These are phyloP conservation scores for Pterocles burchelli DNA, from an alignment of 2,113 vertebrate species.

Conservation along the genomic window DNA sequence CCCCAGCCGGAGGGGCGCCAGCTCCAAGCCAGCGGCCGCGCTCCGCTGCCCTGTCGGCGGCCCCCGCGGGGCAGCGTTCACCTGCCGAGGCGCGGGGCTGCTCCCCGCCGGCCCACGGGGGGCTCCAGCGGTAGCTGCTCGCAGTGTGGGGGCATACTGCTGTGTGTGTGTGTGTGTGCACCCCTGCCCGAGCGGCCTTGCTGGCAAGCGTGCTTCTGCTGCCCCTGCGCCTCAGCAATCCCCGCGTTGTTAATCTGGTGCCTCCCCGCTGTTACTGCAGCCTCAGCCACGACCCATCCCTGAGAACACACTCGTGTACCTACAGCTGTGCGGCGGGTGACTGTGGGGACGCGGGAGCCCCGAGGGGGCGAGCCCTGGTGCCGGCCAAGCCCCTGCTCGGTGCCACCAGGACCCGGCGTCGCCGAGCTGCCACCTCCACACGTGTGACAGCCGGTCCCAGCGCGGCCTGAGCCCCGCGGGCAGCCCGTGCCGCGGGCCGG, in stretches of 20 bases:
- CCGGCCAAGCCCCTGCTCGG: too few species aligned
- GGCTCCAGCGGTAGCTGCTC: fast-evolving
- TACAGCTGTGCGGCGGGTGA: neutral
- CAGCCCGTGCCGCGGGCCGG: fast-evolving
- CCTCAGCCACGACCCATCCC: neutral
- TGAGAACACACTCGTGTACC: neutral
- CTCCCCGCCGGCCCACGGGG: neutral
- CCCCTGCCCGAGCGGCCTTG: fast-evolving
- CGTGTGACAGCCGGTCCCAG: neutral
- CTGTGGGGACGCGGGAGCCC: too few species aligned
- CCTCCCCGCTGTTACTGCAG: fast-evolving
- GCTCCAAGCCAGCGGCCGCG: neutral
- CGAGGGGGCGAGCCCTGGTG: too few species aligned
- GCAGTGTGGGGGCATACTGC: too few species aligned
- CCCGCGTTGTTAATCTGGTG: fast-evolving
- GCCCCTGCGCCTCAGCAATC: fast-evolving
- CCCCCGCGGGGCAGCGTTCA: neutral
- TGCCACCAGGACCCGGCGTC: neutral
- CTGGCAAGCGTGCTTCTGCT: fast-evolving
- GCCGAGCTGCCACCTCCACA: neutral
- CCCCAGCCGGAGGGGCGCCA: neutral
- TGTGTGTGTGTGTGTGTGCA: too few species aligned
- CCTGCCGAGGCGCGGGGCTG: neutral
- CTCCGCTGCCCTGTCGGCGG: neutral
- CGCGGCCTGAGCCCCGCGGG: neutral